A percentile compares a stretch with the other conserved stretches of the same genome.
These are phyloP conservation scores for Drosophila peninsularis DNA, from an alignment of 2,888 invertebrate species.

Conservation along the genomic window DNA sequence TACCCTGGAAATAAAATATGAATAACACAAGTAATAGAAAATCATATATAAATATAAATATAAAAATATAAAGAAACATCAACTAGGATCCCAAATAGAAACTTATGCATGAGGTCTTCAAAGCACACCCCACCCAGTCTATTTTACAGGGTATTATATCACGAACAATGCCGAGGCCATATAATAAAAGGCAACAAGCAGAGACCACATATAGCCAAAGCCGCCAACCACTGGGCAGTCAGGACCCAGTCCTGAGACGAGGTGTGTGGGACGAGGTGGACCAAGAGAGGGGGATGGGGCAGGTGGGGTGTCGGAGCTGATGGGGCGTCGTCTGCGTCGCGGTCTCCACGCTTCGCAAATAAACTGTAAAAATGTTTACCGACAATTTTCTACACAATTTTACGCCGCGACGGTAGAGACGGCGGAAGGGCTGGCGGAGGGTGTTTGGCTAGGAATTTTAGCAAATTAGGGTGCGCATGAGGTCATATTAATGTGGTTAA, in stretches of 20 bases:
- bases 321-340: conserved; percentile 42
- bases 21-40: too few species aligned
- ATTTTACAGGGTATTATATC: conserved; percentile 27
- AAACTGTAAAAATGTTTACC: conserved; percentile 80
- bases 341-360: conserved; percentile 67
- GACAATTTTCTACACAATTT: conserved; percentile 80
- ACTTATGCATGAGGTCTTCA: too few species aligned
- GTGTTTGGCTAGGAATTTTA: conserved; percentile 55
- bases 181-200: conserved; percentile 56
- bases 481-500: conserved; percentile 81
- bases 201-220: conserved; percentile 37
- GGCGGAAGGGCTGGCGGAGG: neutral
- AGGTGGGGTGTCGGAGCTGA: neutral
- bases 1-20: neutral
- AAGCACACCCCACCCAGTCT: neutral
- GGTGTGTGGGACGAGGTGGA: neutral
- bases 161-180: conserved; percentile 51
- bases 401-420: conserved; percentile 50
- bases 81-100: neutral
- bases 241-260: neutral
- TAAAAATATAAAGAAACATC: too few species aligned
- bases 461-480: conserved; percentile 78
- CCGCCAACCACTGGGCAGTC: conserved; percentile 32
- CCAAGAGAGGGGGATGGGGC: rapidly evolving
- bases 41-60: neutral